Conservation (phyloP, 2,113 vertebrate species). For the Scophthalmus maximus region DNA sequence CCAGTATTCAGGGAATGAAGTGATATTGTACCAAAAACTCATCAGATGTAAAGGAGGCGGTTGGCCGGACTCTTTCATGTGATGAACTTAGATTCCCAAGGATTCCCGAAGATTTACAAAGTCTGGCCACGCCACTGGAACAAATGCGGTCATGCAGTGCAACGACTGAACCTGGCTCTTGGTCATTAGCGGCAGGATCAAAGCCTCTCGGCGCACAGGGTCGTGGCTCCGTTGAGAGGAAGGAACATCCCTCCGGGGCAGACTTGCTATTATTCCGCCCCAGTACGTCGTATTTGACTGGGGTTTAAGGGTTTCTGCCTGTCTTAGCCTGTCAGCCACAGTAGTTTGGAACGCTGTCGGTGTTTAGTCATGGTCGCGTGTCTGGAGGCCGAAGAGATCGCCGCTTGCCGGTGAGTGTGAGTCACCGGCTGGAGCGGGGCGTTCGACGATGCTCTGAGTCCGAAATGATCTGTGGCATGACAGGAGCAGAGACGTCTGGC, state of each 20-base stretch:
- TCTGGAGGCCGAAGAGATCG: constrained; percentile 52
- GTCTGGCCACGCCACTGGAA: constrained; percentile 27
- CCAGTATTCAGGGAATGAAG: constrained; percentile 10
- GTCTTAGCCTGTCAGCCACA: constrained; percentile 66
- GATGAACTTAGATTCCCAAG: not conserved
- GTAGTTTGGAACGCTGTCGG: constrained; percentile 59
- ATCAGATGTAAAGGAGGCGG: constrained; percentile 14
- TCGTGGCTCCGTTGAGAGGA: constrained; percentile 47
- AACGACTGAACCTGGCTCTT: constrained; percentile 35
- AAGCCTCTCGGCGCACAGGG: constrained; percentile 31
- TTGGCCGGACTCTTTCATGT: constrained; percentile 38
- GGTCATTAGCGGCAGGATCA: constrained; percentile 47
- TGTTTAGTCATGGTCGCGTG: constrained; percentile 71
- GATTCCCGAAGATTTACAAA: constrained; percentile 35
- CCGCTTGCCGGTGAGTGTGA: constrained; percentile 61
- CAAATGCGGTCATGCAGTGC: constrained; percentile 18
- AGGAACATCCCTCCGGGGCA: constrained; percentile 28
- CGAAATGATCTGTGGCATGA: constrained; percentile 28
- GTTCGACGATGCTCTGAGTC: constrained; percentile 35
- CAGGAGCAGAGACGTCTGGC: constrained; percentile 30
- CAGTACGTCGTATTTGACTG: constrained; percentile 58
- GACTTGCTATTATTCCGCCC: constrained; percentile 50
- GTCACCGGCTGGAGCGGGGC: constrained; percentile 43
- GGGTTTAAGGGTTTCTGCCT: constrained; percentile 54
- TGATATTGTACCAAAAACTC: constrained; percentile 11